A percentile compares a stretch with the other conserved stretches of the same genome.
phyloP scores from a whole-genome alignment of 2,888 invertebrate species.

The Melipona beecheii region DNA sequence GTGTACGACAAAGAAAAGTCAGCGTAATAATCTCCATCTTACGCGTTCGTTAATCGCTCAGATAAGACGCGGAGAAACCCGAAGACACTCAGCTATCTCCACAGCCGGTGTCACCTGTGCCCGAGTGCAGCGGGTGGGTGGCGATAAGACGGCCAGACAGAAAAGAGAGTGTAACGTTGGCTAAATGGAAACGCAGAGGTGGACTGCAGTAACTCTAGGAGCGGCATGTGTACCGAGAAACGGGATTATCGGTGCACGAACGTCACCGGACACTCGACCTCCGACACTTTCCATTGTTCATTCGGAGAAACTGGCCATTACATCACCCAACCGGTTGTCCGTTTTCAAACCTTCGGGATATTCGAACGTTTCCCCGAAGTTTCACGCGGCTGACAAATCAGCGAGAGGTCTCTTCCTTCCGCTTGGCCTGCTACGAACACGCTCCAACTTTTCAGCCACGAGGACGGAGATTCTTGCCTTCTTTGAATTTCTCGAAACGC shows the following conservation, averaged over 20 bases:
- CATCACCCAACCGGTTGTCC: constrained; percentile 23
- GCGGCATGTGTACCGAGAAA: constrained; percentile 44
- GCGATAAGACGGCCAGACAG: constrained; percentile 44
- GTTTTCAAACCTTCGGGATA: background rate
- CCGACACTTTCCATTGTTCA: constrained; percentile 38
- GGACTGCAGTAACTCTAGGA: constrained; percentile 31
- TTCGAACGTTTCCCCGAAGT: background rate
- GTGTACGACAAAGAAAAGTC: background rate
- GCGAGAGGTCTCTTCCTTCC: background rate
- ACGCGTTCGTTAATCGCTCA: constrained; percentile 4
- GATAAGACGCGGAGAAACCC: constrained; percentile 30
- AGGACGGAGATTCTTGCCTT: background rate
- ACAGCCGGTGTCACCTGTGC: constrained; percentile 35
- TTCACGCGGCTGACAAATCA: background rate
- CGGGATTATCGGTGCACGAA: constrained; percentile 27
- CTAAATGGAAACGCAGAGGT: constrained; percentile 55
- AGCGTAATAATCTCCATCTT: background rate
- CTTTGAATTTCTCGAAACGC: too few species aligned
- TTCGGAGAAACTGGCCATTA: constrained; percentile 44
- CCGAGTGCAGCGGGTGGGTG: constrained; percentile 41
- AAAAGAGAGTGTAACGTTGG: constrained; percentile 58
- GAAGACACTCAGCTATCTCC: constrained; percentile 38
- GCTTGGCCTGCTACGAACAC: background rate
- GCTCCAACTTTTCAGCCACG: background rate
- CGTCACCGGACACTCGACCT: constrained; percentile 50